Evolutionary conservation across 2,888 invertebrate species (phyloP).

Genomic region (Dryococelus australis): DNA sequence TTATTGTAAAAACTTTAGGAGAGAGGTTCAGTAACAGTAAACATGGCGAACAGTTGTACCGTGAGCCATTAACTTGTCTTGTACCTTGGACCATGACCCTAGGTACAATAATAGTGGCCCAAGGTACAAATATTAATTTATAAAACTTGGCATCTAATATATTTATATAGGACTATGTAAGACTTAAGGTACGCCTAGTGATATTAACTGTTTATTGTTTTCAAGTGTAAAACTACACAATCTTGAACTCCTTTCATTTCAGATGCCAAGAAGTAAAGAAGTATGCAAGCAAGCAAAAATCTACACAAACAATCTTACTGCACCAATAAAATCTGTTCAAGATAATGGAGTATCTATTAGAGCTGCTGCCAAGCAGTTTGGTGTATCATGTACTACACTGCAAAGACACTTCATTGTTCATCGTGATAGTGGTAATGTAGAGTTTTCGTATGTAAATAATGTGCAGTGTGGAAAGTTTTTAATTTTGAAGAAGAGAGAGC

Average conservation of each 20-base stretch:
- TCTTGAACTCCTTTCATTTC: too few relatives aligned
- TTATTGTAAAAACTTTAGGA: not conserved
- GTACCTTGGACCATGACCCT: not conserved
- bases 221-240: not conserved
- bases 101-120: conserved; percentile 13
- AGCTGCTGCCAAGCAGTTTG: too few relatives aligned
- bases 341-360: too few relatives aligned
- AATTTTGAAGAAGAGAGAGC: not conserved
- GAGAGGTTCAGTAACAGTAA: conserved; percentile 4
- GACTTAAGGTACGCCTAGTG: not conserved
- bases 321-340: too few relatives aligned
- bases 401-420: too few relatives aligned
- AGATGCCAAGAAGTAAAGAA: too few relatives aligned
- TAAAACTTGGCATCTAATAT: not conserved
- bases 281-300: too few relatives aligned
- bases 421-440: too few relatives aligned
- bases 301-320: too few relatives aligned
- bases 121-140: not conserved
- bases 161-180: not conserved
- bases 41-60: not conserved
- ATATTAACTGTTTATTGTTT: not conserved
- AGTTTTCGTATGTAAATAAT: not conserved
- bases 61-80: not conserved
- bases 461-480: not conserved
- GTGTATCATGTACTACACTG: too few relatives aligned